Conservation (phyloP, 2,888 invertebrate genomes). For the Epirrhoe tristata region DNA sequence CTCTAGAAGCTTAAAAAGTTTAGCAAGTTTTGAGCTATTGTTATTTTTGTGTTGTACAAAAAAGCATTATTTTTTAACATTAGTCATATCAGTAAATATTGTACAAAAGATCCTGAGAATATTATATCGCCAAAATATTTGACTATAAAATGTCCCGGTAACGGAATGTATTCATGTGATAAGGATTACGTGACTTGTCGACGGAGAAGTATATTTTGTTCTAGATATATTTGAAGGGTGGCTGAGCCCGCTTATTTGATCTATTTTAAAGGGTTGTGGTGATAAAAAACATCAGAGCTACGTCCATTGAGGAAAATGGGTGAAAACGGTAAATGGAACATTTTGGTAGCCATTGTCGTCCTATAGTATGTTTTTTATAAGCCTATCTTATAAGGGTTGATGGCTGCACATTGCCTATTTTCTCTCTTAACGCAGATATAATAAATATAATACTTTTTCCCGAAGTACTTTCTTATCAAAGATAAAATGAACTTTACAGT, state of each 20-base stretch:
- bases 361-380: constrained; percentile 1
- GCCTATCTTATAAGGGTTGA: not conserved
- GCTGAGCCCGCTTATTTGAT: constrained; percentile 29
- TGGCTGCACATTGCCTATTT: not conserved
- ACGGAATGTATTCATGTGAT: constrained; percentile 11
- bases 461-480: not conserved
- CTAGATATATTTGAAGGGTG: constrained; percentile 29
- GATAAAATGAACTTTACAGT: constrained; percentile 3
- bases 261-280: constrained; percentile 26
- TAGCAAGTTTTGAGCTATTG: not conserved
- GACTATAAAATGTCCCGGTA: constrained; percentile 2
- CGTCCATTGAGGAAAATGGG: constrained; percentile 4
- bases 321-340: not conserved
- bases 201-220: constrained; percentile 35
- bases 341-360: not conserved
- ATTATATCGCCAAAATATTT: constrained; percentile 3
- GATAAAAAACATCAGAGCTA: constrained; percentile 11
- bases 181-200: constrained; percentile 32
- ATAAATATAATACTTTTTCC: not conserved
- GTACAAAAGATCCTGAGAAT: not conserved
- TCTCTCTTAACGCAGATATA: not conserved
- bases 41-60: not conserved
- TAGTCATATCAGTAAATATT: not conserved
- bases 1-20: not conserved
- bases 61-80: not conserved